These are phyloP conservation scores for Lethenteron reissneri DNA, from an alignment of 2,113 vertebrate genomes.

Conservation along the genomic window DNA sequence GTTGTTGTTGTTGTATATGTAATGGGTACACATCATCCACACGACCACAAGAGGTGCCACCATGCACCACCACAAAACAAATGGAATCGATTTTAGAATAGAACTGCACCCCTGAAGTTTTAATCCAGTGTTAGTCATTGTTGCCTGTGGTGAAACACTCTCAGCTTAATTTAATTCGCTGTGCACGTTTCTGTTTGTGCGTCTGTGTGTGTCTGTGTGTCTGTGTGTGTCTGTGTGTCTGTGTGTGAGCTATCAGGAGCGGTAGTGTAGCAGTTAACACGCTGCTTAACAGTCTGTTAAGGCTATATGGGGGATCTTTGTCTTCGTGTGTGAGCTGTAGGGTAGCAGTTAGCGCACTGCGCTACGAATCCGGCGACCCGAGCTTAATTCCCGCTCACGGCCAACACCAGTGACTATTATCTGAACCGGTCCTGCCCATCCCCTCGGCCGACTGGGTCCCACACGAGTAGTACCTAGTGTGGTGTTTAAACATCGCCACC, in stretches of 20 bases:
- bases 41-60: neutral
- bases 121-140: neutral
- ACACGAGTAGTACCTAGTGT: too few species aligned
- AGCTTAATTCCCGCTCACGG: too few species aligned
- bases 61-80: neutral
- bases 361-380: too few species aligned
- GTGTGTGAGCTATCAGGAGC: conserved; percentile 11
- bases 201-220: neutral
- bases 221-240: conserved; percentile 3
- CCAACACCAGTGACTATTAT: too few species aligned
- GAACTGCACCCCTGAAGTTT: neutral
- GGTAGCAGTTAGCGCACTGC: too few species aligned
- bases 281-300: too few species aligned
- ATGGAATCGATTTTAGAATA: neutral
- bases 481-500: too few species aligned
- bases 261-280: too few species aligned
- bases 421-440: too few species aligned
- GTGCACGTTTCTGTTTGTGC: neutral
- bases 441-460: too few species aligned
- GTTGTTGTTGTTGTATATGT: conserved; percentile 4
- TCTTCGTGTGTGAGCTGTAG: too few species aligned
- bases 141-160: neutral
- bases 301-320: too few species aligned
- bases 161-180: neutral
- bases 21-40: neutral